Conservation (phyloP, 2,113 vertebrate genomes). For the Stigmatopora argus region DNA sequence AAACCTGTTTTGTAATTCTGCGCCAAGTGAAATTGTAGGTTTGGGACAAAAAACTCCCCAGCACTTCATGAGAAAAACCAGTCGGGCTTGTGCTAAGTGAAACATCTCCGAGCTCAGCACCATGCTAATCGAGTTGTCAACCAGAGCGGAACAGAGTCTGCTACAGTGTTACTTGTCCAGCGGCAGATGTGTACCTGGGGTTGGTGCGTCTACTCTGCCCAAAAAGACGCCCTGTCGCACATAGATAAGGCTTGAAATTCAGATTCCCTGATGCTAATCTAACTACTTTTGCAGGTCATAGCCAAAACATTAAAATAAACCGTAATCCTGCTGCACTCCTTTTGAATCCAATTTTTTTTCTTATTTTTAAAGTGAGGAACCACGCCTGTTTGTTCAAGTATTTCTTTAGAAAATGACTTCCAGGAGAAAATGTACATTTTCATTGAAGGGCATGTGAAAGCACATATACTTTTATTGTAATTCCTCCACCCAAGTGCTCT, state of each 20-base stretch:
- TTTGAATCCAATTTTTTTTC: neutral
- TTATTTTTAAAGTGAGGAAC: conserved; percentile 4
- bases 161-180: conserved; percentile 51
- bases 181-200: conserved; percentile 32
- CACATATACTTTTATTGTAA: neutral
- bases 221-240: conserved; percentile 46
- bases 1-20: too few relatives aligned
- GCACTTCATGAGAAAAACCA: conserved; percentile 15
- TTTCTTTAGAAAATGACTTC: conserved; percentile 11
- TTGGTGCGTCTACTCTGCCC: conserved; percentile 42
- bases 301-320: conserved; percentile 32
- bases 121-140: conserved; percentile 50
- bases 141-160: conserved; percentile 48
- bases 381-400: neutral
- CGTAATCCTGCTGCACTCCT: conserved; percentile 34
- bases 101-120: conserved; percentile 27
- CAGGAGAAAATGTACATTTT: conserved; percentile 9
- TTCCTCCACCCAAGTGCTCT: conserved; percentile 8
- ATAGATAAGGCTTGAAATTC: conserved; percentile 65
- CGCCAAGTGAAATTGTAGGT: neutral
- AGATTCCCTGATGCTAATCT: conserved; percentile 65
- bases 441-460: conserved; percentile 17
- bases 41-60: neutral
- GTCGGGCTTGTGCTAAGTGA: conserved; percentile 24
- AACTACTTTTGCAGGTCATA: conserved; percentile 41